Percentiles rank a stretch among this genome's conserved stretches.
These are phyloP conservation scores for Crenichthys baileyi DNA, from an alignment of 2,797 vertebrate genomes.

Conservation along the genomic window DNA sequence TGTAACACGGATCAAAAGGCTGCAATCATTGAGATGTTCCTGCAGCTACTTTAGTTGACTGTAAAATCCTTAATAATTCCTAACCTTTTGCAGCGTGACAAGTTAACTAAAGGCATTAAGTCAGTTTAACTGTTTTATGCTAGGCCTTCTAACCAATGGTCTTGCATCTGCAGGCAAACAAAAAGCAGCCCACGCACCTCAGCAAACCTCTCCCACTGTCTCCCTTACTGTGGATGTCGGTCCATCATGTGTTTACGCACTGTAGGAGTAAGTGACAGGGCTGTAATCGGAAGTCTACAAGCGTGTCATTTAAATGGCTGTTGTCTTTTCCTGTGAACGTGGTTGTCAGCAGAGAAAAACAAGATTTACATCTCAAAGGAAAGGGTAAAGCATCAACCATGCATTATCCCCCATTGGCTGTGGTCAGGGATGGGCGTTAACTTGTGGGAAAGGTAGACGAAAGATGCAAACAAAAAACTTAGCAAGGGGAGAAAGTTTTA, in stretches of 20 bases:
- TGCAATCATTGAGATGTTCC: constrained; percentile 7
- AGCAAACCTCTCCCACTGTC: constrained; percentile 37
- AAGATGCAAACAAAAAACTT: constrained; percentile 38
- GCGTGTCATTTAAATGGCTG: constrained; percentile 80
- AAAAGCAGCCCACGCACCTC: constrained; percentile 56
- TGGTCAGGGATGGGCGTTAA: constrained; percentile 70
- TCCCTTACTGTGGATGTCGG: constrained; percentile 40
- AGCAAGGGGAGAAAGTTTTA: constrained; percentile 36
- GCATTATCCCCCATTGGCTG: constrained; percentile 75
- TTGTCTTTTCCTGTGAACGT: constrained; percentile 77
- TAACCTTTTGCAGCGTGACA: constrained; percentile 36
- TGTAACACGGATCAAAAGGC: constrained; percentile 1
- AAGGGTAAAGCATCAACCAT: constrained; percentile 68
- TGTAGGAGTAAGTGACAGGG: constrained; percentile 75
- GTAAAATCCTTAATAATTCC: constrained; percentile 27
- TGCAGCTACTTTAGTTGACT: constrained; percentile 7
- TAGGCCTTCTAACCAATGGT: constrained; percentile 47
- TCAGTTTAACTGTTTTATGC: constrained; percentile 47
- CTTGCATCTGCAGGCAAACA: constrained; percentile 59
- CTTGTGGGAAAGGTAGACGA: constrained; percentile 55
- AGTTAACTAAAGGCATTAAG: constrained; percentile 50
- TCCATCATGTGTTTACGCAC: constrained; percentile 68
- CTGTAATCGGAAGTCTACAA: constrained; percentile 84
- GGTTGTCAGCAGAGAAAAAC: constrained; percentile 78
- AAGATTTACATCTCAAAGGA: constrained; percentile 76